Evolutionary conservation across 2,797 vertebrate species (phyloP), one percentile per base, ranked within the genome.

Genomic region (Cryptoprocta ferox): DNA sequence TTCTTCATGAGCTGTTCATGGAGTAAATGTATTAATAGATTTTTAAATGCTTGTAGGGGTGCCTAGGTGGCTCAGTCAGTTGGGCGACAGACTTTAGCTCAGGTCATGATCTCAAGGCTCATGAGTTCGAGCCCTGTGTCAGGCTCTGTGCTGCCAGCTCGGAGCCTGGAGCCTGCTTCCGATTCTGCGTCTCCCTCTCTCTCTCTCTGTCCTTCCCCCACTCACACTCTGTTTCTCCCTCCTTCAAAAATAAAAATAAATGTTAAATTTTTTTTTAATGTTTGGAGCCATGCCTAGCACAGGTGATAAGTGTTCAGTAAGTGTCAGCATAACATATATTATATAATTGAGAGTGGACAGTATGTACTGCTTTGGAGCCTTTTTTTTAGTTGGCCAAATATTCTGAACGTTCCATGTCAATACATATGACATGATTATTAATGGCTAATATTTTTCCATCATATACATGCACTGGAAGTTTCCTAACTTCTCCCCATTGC

Each of bases 381-480:
- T 91, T 50, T 86, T 70, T 70, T 56, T 56, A 92, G 59, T 86
- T 89, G 71, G n/a, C 68, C 83, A 42, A 91, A 87, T 45, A 70
- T 75, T 12, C n/a, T 73, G 26, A 86, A 53, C 82, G 73, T 93
- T 91, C 35, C 8, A 32, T 59, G 35, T 91, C 42, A 68, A 65
- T 37, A 73, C 81, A 79, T 63, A 75, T 19, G 4, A 13, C 45
- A 53, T 65, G 45, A 53, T 71, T 80, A 89, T 37, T 65, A 92
- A 79, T 66, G 37, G 35, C 10, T 84, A 73, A 68, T 48, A 37
- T 42, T 80, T 84, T 93, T 75, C 84, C 26, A 76, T 65, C 42
- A 81, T 2, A 42, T 50, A 39, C 14, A 93, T 48, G 6, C 2
- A 28, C 9, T 30, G 0, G 10, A 75, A 86, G 61, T 94, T 86